Percentiles rank a stretch among this genome's conserved stretches.
These are phyloP conservation scores for Empis stercorea DNA, from an alignment of 2,888 invertebrate species.

Conservation along the genomic window DNA sequence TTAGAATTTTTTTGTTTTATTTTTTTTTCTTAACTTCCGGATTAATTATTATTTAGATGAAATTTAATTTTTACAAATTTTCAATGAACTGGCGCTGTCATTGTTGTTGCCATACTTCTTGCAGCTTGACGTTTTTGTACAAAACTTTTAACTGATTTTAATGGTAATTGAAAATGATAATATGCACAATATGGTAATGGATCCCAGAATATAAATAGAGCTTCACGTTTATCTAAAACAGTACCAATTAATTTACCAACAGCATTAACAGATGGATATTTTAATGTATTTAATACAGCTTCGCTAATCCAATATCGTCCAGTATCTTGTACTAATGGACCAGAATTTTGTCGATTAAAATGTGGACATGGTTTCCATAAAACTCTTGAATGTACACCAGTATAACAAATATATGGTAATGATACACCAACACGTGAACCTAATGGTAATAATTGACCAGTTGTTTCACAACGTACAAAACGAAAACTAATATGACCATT, in stretches of 20 bases:
- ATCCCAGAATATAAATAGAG: constrained; percentile 72
- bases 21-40: too few species aligned
- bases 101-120: constrained; percentile 11
- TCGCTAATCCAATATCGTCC: constrained; percentile 48
- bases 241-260: constrained; percentile 51
- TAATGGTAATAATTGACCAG: constrained; percentile 45
- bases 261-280: constrained; percentile 37
- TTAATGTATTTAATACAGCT: constrained; percentile 39
- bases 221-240: constrained; percentile 64
- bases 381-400: constrained; percentile 50
- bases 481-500: constrained; percentile 70
- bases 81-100: constrained; percentile 13
- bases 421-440: constrained; percentile 69
- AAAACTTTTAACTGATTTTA: constrained; percentile 44
- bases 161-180: constrained; percentile 66
- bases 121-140: constrained; percentile 35
- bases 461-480: constrained; percentile 50
- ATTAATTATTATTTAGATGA: too few species aligned
- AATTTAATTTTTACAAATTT: neutral
- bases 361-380: constrained; percentile 52
- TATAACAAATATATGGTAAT: constrained; percentile 67
- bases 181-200: constrained; percentile 76
- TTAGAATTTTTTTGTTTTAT: too few species aligned
- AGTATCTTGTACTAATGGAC: constrained; percentile 36
- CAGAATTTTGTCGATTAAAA: constrained; percentile 43